Conservation (phyloP, 1,140 invertebrate genomes). For the Trachymyrmex septentrionalis region DNA sequence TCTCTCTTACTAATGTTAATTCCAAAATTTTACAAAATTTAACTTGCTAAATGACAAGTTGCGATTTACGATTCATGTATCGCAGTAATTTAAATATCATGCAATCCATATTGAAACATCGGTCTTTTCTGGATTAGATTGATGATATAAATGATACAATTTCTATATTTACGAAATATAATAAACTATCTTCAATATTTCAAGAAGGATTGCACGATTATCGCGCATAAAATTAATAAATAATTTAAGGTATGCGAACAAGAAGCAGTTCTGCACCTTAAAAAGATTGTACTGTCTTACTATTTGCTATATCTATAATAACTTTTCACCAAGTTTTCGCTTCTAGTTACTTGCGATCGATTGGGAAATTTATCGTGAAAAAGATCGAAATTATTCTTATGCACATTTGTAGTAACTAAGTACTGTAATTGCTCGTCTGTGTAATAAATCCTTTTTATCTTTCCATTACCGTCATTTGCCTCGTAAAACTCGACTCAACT, state of each 20-base stretch:
- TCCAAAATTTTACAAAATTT: constrained; percentile 17
- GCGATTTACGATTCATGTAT: constrained; percentile 13
- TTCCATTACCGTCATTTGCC: constrained; percentile 34
- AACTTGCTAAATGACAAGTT: not conserved
- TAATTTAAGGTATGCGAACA: not conserved
- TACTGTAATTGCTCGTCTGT: constrained; percentile 35
- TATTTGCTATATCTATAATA: constrained; percentile 29
- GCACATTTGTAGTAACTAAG: constrained; percentile 39
- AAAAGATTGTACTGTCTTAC: constrained; percentile 6
- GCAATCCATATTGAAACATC: constrained; percentile 10
- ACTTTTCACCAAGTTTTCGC: not conserved
- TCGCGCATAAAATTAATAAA: constrained; percentile 18
- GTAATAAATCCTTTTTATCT: constrained; percentile 52
- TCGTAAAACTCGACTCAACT: constrained; percentile 33
- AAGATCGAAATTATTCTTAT: not conserved
- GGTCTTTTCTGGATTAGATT: not conserved
- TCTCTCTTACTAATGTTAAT: constrained; percentile 31
- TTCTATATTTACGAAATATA: not conserved
- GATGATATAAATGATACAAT: not conserved
- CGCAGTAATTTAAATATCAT: not conserved
- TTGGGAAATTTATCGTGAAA: constrained; percentile 2
- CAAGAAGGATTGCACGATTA: constrained; percentile 17
- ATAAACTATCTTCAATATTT: constrained; percentile 5
- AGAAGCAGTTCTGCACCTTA: constrained; percentile 16
- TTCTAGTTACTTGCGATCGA: constrained; percentile 39